These are phyloP conservation scores for Nylanderia fulva DNA, from an alignment of 1,140 invertebrate species.

Conservation along the genomic window DNA sequence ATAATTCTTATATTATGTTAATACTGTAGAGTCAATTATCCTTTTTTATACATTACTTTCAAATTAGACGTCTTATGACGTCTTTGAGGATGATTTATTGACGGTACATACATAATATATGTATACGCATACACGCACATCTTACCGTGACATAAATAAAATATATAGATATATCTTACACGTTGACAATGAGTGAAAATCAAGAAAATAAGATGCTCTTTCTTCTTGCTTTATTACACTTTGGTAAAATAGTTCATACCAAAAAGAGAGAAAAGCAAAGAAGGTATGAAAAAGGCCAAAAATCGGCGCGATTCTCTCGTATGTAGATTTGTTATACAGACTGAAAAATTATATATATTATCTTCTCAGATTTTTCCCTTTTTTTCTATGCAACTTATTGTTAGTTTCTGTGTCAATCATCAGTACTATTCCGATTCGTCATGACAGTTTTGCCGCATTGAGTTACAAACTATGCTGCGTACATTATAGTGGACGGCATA, in stretches of 20 bases:
- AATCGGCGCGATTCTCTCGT: neutral
- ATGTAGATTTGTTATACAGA: neutral
- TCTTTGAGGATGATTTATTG: conserved; percentile 55
- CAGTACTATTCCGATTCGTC: neutral
- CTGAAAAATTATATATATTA: no score
- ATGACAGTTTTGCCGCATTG: conserved; percentile 6
- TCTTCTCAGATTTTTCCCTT: neutral
- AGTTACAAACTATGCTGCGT: conserved; percentile 55
- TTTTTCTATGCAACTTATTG: neutral
- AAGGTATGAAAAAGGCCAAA: conserved; percentile 3
- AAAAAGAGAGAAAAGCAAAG: conserved; percentile 33
- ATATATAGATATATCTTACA: conserved; percentile 68
- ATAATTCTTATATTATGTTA: neutral
- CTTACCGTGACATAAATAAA: conserved; percentile 64
- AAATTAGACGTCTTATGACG: neutral
- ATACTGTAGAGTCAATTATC: neutral
- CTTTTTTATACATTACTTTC: neutral
- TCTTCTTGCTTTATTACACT: conserved; percentile 53
- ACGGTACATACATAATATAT: conserved; percentile 58
- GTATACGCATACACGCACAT: conserved; percentile 34
- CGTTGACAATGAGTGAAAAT: conserved; percentile 60
- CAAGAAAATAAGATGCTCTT: conserved; percentile 54
- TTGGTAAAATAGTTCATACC: conserved; percentile 64
- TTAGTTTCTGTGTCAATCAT: neutral
- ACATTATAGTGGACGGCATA: conserved; percentile 70